phyloP scores from a whole-genome alignment of 1,140 invertebrate species.

The Orius insidiosus region DNA sequence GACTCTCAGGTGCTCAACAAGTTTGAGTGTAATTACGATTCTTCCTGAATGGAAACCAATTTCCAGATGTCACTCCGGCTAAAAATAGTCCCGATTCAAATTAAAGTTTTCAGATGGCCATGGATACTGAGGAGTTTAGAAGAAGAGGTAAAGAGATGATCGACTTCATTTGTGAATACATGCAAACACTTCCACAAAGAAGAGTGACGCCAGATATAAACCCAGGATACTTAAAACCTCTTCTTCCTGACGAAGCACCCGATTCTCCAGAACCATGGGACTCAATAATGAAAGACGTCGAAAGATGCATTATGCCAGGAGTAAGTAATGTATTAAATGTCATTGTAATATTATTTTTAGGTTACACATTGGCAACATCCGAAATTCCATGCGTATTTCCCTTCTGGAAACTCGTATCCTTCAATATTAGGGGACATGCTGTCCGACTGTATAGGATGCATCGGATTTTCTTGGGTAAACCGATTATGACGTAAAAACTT shows the following conservation, averaged over 20 bases:
- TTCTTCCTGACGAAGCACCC: slow-evolving; percentile 74
- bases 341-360: slow-evolving; percentile 34
- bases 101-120: slow-evolving; percentile 24
- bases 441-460: slow-evolving; percentile 84
- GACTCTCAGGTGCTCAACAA: no score
- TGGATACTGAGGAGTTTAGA: slow-evolving; percentile 82
- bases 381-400: slow-evolving; percentile 96
- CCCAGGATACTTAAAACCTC: slow-evolving; percentile 74
- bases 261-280: slow-evolving; percentile 77
- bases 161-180: slow-evolving; percentile 92
- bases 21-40: no score
- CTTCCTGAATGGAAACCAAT: neutral
- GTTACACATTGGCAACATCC: slow-evolving; percentile 99
- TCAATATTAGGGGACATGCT: slow-evolving; percentile 98
- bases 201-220: slow-evolving; percentile 79
- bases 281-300: slow-evolving; percentile 83
- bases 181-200: slow-evolving; percentile 65
- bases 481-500: neutral
- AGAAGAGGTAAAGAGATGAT: slow-evolving; percentile 87
- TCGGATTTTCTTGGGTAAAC: slow-evolving; percentile 95
- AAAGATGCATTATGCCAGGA: slow-evolving; percentile 95
- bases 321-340: slow-evolving; percentile 27
- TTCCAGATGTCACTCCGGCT: slow-evolving; percentile 3
- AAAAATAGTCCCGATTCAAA: neutral
- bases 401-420: slow-evolving; percentile 91